These are phyloP conservation scores for Tetramorium parvispinum DNA, from an alignment of 1,140 invertebrate species.

Conservation along the genomic window DNA sequence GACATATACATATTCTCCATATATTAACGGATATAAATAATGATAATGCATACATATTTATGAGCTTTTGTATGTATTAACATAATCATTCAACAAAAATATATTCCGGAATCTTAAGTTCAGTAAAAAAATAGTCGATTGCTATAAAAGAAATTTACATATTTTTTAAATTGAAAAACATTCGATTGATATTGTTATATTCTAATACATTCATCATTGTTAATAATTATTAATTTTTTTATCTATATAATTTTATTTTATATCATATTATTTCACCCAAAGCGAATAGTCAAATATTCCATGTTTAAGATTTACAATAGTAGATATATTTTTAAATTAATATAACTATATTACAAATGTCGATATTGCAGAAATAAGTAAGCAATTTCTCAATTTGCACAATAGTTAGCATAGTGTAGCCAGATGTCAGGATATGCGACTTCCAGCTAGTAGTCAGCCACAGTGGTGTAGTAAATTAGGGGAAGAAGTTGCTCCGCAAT, in stretches of 20 bases:
- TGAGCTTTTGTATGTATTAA: neutral
- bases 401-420: neutral
- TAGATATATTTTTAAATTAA: neutral
- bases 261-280: neutral
- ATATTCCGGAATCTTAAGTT: neutral
- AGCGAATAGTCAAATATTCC: neutral
- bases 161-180: neutral
- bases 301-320: neutral
- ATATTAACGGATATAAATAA: neutral
- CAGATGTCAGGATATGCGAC: slow-evolving; percentile 9
- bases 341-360: neutral
- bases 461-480: neutral
- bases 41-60: slow-evolving; percentile 10
- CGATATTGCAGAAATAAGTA: neutral
- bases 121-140: neutral
- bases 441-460: slow-evolving; percentile 16
- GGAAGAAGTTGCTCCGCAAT: neutral
- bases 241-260: neutral
- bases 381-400: neutral
- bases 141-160: neutral
- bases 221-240: neutral
- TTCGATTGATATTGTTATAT: neutral
- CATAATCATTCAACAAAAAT: neutral
- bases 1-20: no score
- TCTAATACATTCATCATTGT: neutral